Base-by-base conservation (phyloP, 2,113 vertebrate species). In the Oostethus manadensis region DNA sequence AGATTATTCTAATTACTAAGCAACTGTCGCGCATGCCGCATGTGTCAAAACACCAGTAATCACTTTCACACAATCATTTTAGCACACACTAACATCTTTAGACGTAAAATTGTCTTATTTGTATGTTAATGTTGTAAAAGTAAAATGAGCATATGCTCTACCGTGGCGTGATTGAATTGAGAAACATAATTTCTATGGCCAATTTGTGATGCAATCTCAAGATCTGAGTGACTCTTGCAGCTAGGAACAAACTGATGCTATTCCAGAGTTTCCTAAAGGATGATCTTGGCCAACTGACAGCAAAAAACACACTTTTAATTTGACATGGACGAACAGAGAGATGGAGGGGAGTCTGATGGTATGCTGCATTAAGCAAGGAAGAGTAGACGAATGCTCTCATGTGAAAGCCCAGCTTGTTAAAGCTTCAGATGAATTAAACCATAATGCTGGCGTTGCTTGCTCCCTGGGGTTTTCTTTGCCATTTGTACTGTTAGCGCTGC, bases 1-100 rank as follows among this genome's bases (percentile, higher is more conserved):
- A 87, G 88, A 88, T 89, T 87, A 88, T 88, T 88, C 84, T 88
- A 88, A 89, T 89, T 87, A 88, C 85, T 79, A 80, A 80, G 70
- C 78, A 83, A 79, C 87, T 86, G 87, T 83, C 81, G 78, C 68
- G 60, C 81, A 86, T 76, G 78, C 62, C 76, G 83, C 73, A 81
- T 83, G 77, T 78, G 76, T 81, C 76, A 68, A 77, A 87, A 83
- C 73, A 75, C 68, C 76, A 74, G 79, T 74, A 81, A 86, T 87
- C 85, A 87, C 76, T 84, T 86, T 83, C 80, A 83, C 82, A 80
- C 67, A 74, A 80, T 87, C 80, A 71, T 83, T 68, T 73, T 59
- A 74, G 78, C 67, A 70, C 80, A 68, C 68, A 78, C 84, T 85
- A 80, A 84, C 82, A 81, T 81, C 72, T 78, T 79, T 71, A 61